Conservation (phyloP, 30 jellyfish, hydroid and myxozoan species). For the Haliclystus octoradiatus region DNA sequence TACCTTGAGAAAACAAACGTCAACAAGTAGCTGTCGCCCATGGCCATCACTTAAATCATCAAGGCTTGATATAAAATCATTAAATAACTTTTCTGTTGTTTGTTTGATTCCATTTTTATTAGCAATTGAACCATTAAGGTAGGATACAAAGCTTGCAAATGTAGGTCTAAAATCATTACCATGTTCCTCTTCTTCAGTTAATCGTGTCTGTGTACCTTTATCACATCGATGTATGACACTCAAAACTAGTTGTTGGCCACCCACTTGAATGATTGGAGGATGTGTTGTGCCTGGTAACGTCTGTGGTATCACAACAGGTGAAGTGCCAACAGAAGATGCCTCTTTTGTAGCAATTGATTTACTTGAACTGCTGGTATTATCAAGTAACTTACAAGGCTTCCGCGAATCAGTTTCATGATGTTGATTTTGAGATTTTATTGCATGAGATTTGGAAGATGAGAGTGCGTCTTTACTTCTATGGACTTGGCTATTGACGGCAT, state of each 20-base stretch:
- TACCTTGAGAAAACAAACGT: slow-evolving; percentile 41
- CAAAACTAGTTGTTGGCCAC: slow-evolving; percentile 47
- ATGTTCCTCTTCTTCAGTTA: slow-evolving; percentile 34
- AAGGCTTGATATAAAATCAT: slow-evolving; percentile 33
- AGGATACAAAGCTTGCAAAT: slow-evolving; percentile 24
- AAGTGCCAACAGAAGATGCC: too few relatives aligned
- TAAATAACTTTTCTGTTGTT: slow-evolving; percentile 41
- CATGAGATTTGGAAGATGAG: too few relatives aligned
- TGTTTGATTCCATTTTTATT: slow-evolving; percentile 30
- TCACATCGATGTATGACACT: slow-evolving; percentile 48
- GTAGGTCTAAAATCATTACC: slow-evolving; percentile 38
- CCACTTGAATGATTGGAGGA: slow-evolving; percentile 55
- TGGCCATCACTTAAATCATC: slow-evolving; percentile 55
- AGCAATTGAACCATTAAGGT: slow-evolving; percentile 27
- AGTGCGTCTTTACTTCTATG: too few relatives aligned
- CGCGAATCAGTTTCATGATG: too few relatives aligned
- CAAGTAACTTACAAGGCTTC: too few relatives aligned
- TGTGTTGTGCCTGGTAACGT: slow-evolving; percentile 35
- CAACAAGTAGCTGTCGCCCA: slow-evolving; percentile 38
- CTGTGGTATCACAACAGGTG: too few relatives aligned
- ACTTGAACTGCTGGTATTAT: too few relatives aligned
- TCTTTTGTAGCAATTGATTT: too few relatives aligned
- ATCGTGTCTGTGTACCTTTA: slow-evolving; percentile 21
- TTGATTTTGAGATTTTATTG: too few relatives aligned
- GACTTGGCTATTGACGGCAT: too few relatives aligned